A percentile compares a stretch with the other conserved stretches of the same genome.
phyloP scores from a whole-genome alignment of 2,888 invertebrate genomes.

The Lasioglossum marginatum region DNA sequence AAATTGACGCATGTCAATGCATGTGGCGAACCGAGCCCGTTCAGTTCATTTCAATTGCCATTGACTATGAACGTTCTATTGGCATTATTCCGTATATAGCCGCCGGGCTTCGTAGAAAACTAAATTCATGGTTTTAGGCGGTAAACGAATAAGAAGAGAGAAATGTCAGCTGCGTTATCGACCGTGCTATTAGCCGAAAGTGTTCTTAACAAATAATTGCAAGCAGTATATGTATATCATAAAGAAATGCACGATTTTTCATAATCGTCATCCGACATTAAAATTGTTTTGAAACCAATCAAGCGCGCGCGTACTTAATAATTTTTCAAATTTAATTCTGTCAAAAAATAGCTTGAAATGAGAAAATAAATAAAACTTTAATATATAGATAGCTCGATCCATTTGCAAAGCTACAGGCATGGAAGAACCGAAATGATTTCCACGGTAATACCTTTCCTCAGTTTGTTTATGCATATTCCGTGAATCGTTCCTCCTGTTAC shows the following conservation, averaged over 20 bases:
- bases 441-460: no score
- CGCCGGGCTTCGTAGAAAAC: slow-evolving; percentile 67
- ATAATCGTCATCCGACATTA: neutral
- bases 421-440: no score
- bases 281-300: no score
- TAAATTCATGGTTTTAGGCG: slow-evolving; percentile 52
- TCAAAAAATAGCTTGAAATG: no score
- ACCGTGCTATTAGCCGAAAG: neutral
- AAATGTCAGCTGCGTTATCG: slow-evolving; percentile 4
- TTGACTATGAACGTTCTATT: slow-evolving; percentile 74
- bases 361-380: no score
- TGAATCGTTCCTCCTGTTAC: neutral
- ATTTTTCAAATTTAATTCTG: no score
- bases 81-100: slow-evolving; percentile 75
- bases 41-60: slow-evolving; percentile 81
- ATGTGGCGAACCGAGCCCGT: slow-evolving; percentile 79
- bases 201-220: neutral
- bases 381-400: no score
- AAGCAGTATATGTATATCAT: neutral
- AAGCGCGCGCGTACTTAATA: no score
- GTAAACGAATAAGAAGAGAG: slow-evolving; percentile 48
- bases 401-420: no score
- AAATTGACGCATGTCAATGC: slow-evolving; percentile 74
- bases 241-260: neutral
- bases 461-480: no score